These are phyloP conservation scores for Pseudopodoces humilis DNA, from an alignment of 2,113 vertebrate species.

Conservation along the genomic window DNA sequence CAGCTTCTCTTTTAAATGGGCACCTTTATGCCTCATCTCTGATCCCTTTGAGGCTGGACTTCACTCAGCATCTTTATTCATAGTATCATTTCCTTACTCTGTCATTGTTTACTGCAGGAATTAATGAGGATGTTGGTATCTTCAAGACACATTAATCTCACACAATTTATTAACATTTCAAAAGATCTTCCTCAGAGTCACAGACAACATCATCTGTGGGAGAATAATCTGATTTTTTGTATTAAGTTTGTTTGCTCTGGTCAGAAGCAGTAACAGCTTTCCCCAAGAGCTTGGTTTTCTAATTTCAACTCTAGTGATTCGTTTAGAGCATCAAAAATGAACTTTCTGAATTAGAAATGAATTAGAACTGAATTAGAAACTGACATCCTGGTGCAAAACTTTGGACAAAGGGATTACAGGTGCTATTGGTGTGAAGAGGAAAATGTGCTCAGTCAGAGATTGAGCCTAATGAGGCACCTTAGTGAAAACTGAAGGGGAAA, in stretches of 20 bases:
- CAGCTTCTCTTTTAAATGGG: neutral
- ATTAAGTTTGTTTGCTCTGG: neutral
- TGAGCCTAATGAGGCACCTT: neutral
- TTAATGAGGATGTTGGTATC: neutral
- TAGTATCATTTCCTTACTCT: neutral
- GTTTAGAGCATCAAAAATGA: neutral
- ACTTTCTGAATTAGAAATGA: neutral
- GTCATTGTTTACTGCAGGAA: neutral
- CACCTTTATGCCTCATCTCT: neutral
- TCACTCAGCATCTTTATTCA: neutral
- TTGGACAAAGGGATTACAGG: neutral
- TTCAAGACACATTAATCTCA: neutral
- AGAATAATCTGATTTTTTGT: neutral
- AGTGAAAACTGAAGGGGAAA: neutral
- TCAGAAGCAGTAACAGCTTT: fast-evolving
- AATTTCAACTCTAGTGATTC: neutral
- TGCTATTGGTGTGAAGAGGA: neutral
- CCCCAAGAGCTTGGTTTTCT: neutral
- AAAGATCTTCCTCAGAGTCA: neutral
- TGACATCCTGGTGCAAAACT: neutral
- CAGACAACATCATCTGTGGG: neutral
- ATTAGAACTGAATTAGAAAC: neutral
- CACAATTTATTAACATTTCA: neutral
- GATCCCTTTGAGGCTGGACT: neutral
- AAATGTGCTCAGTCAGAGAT: neutral